phyloP scores from a whole-genome alignment of 2,888 invertebrate species.

The Digitonthophagus gazella region DNA sequence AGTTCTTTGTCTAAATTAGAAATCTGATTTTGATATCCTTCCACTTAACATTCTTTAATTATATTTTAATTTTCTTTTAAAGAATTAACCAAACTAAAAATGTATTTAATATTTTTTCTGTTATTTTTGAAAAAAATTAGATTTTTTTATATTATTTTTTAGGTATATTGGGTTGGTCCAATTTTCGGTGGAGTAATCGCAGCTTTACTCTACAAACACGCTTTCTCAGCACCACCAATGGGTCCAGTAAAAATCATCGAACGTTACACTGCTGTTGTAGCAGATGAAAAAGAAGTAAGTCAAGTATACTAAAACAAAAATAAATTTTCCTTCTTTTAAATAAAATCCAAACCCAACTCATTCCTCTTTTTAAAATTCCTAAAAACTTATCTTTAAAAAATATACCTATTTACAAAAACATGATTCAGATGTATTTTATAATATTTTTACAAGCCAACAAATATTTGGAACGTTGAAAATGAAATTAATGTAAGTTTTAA shows the following conservation, averaged over 20 bases:
- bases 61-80: neutral
- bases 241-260: slow-evolving; percentile 50
- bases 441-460: slow-evolving; percentile 31
- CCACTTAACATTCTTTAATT: no score
- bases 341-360: no score
- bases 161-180: slow-evolving; percentile 90
- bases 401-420: no score
- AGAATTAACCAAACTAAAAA: neutral
- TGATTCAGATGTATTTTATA: slow-evolving; percentile 13
- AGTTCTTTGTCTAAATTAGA: no score
- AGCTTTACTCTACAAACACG: slow-evolving; percentile 70
- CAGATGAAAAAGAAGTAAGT: slow-evolving; percentile 69
- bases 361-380: no score
- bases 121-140: no score
- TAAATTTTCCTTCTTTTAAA: no score
- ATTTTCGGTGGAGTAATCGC: slow-evolving; percentile 77
- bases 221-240: slow-evolving; percentile 56
- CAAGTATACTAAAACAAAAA: no score
- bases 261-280: slow-evolving; percentile 57
- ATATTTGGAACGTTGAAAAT: slow-evolving; percentile 35
- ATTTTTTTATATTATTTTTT: no score
- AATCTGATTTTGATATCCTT: no score
- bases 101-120: neutral
- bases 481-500: slow-evolving; percentile 36
- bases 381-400: no score